These are phyloP conservation scores for Callyntrura sp. DNA, from an alignment of 2,888 invertebrate species.

Conservation along the genomic window DNA sequence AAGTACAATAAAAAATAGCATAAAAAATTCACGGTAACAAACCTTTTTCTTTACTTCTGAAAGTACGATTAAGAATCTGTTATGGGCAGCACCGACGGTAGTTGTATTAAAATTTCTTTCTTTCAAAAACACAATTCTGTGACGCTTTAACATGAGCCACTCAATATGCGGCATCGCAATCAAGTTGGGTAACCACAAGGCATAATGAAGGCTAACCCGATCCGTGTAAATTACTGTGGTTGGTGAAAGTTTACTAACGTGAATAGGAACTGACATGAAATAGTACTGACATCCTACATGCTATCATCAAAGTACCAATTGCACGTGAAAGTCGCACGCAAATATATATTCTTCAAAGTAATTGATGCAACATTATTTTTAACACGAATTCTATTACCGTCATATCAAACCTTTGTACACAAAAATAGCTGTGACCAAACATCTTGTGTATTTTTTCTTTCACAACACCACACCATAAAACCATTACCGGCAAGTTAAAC, in stretches of 20 bases:
- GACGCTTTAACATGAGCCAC: neutral
- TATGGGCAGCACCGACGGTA: too few species aligned
- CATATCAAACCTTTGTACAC: neutral
- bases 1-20: neutral
- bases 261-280: neutral
- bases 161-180: neutral
- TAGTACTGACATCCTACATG: neutral
- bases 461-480: neutral
- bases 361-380: neutral
- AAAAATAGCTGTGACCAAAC: neutral
- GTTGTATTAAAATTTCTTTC: too few species aligned
- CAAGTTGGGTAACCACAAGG: conserved; percentile 19
- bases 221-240: conserved; percentile 33
- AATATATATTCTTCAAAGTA: neutral
- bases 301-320: neutral
- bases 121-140: too few species aligned
- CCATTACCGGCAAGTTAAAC: neutral
- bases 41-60: neutral
- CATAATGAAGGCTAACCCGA: conserved; percentile 3
- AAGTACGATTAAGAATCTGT: too few species aligned
- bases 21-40: neutral
- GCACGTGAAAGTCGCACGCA: neutral
- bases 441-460: neutral
- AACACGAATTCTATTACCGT: neutral
- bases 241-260: conserved; percentile 26